A percentile compares a stretch with the other conserved stretches of the same genome.
Conservation (phyloP, 2,888 invertebrate genomes). For the Stenodera caucasica region DNA sequence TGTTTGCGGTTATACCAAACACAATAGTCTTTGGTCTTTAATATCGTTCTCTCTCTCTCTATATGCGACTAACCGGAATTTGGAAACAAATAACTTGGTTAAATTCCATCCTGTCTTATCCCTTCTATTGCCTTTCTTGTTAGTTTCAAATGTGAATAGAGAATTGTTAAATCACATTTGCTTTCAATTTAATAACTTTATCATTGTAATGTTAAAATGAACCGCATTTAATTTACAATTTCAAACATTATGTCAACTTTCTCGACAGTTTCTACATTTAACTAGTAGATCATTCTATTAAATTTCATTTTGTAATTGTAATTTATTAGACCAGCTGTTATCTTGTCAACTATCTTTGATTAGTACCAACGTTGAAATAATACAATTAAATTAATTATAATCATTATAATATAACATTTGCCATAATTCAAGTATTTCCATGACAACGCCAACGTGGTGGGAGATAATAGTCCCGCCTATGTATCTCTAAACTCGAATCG, state of each 20-base stretch:
- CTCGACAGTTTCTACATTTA: constrained; percentile 18
- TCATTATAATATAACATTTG: background rate
- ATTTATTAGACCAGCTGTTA: constrained; percentile 19
- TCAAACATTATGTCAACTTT: constrained; percentile 14
- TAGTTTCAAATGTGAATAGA: constrained; percentile 16
- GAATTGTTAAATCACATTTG: constrained; percentile 26
- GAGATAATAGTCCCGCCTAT: too few species aligned
- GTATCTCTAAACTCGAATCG: too few species aligned
- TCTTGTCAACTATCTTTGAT: constrained; percentile 22
- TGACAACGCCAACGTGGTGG: too few species aligned
- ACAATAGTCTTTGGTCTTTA: constrained; percentile 27
- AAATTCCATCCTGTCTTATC: constrained; percentile 18
- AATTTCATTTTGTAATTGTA: constrained; percentile 24
- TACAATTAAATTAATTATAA: constrained; percentile 26
- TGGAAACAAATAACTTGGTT: constrained; percentile 31
- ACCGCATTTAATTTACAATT: constrained; percentile 24
- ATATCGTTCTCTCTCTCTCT: constrained; percentile 17
- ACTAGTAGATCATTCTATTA: constrained; percentile 17
- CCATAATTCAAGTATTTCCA: too few species aligned
- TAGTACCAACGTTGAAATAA: constrained; percentile 19
- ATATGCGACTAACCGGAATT: constrained; percentile 24
- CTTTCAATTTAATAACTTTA: constrained; percentile 30
- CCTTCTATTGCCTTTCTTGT: background rate
- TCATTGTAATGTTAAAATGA: constrained; percentile 26
- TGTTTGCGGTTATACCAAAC: constrained; percentile 39